A percentile compares a stretch with the other conserved stretches of the same genome.
These are phyloP conservation scores for Epistrophe grossulariae DNA, from an alignment of 2,888 invertebrate genomes.

Conservation along the genomic window DNA sequence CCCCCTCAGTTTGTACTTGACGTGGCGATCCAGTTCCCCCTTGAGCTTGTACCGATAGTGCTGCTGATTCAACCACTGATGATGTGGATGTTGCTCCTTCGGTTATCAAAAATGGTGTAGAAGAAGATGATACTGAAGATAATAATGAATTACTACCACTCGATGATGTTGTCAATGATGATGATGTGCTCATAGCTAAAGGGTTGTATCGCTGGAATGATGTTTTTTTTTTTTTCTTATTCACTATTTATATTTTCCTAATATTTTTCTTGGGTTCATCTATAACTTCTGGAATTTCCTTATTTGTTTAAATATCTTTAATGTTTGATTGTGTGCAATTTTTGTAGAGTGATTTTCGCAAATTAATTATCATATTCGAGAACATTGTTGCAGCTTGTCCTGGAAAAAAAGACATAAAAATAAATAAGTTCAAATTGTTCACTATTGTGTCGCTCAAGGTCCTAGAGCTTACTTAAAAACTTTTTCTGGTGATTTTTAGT, in stretches of 20 bases:
- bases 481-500: too few species aligned
- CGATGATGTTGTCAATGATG: conserved; percentile 73
- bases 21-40: conserved; percentile 59
- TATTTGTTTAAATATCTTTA: background rate
- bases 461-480: too few species aligned
- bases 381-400: conserved; percentile 10
- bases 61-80: conserved; percentile 64
- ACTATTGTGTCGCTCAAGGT: too few species aligned
- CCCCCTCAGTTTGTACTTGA: conserved; percentile 51
- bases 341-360: background rate
- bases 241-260: background rate
- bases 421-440: too few species aligned
- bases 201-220: conserved; percentile 66
- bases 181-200: conserved; percentile 76
- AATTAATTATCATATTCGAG: conserved; percentile 8
- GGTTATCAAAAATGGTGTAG: conserved; percentile 56
- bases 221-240: conserved; percentile 28
- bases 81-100: conserved; percentile 49
- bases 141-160: conserved; percentile 76
- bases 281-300: background rate
- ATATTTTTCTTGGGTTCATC: background rate
- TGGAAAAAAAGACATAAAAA: background rate
- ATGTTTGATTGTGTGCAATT: background rate
- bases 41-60: conserved; percentile 41
- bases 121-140: conserved; percentile 74